Evolutionary conservation across 2,797 vertebrate genomes (phyloP).

Genomic region (Sebastes iracundus): DNA sequence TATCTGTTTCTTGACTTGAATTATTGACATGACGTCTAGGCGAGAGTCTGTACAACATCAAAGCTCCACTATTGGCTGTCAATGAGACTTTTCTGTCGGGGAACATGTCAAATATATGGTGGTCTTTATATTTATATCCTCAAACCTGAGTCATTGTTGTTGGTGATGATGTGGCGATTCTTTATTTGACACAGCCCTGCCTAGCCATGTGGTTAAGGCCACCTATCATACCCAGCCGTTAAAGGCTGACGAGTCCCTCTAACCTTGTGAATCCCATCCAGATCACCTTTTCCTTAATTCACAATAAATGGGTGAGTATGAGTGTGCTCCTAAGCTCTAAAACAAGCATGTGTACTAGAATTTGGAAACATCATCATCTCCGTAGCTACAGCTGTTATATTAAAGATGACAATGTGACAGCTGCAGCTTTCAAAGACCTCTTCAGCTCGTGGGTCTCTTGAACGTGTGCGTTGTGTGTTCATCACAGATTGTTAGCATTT

Average conservation of each 20-base stretch:
- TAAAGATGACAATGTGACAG: neutral
- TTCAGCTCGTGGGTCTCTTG: neutral
- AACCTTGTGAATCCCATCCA: neutral
- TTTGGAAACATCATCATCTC: constrained; percentile 2
- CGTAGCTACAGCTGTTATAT: neutral
- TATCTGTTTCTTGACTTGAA: neutral
- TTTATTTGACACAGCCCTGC: neutral
- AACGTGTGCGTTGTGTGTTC: neutral
- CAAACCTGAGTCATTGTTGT: neutral
- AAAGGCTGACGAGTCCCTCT: neutral
- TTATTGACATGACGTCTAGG: neutral
- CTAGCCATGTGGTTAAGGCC: neutral
- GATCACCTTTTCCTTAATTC: neutral
- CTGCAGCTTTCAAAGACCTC: constrained; percentile 18
- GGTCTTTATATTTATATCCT: neutral
- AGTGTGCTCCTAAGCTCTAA: neutral
- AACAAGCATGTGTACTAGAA: neutral
- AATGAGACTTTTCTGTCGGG: neutral
- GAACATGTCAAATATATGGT: neutral
- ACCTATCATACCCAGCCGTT: neutral
- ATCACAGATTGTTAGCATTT: neutral
- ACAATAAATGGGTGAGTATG: neutral
- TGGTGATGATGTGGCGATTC: neutral
- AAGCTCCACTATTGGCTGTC: neutral
- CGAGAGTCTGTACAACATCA: neutral